These are phyloP conservation scores for Cancer borealis DNA, from an alignment of 2,888 invertebrate species.

Conservation along the genomic window DNA sequence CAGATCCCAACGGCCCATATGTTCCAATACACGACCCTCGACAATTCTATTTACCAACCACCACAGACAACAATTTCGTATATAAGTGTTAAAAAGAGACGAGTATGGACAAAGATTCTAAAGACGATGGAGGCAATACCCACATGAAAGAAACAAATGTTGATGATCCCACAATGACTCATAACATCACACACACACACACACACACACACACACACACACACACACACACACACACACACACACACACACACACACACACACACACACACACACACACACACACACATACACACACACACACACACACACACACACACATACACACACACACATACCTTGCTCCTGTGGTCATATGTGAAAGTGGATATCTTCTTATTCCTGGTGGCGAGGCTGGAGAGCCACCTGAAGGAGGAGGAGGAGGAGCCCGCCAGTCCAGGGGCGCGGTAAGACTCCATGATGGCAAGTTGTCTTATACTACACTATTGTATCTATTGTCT, in stretches of 20 bases:
- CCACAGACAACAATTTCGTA: too few relatives aligned
- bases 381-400: neutral
- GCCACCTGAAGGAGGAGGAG: slow-evolving; percentile 18
- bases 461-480: neutral
- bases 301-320: neutral
- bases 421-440: neutral
- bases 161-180: too few relatives aligned
- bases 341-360: neutral
- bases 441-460: neutral
- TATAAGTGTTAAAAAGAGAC: too few relatives aligned
- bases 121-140: too few relatives aligned
- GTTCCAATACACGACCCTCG: too few relatives aligned
- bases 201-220: neutral
- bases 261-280: neutral
- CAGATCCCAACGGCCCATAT: too few relatives aligned
- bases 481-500: neutral
- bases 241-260: neutral
- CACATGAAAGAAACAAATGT: too few relatives aligned
- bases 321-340: neutral
- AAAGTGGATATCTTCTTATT: neutral
- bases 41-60: too few relatives aligned
- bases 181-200: too few relatives aligned
- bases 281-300: neutral
- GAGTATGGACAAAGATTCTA: too few relatives aligned
- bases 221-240: neutral